Conservation (phyloP, 2,888 invertebrate genomes). For the Drosophila putrida region DNA sequence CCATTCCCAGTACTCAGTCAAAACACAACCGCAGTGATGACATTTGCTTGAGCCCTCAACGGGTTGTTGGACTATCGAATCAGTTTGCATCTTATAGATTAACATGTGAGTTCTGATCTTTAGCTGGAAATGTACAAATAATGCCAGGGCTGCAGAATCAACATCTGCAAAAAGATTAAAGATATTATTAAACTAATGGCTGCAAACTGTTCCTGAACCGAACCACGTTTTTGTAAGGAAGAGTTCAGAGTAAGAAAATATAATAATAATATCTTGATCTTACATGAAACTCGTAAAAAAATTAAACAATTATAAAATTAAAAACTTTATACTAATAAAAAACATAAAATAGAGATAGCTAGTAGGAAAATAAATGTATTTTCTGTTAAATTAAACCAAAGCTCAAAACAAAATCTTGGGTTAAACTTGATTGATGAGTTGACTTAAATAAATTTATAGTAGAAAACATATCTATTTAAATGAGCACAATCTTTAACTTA, state of each 20-base stretch:
- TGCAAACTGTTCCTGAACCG: no score
- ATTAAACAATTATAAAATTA: neutral
- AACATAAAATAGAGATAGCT: no score
- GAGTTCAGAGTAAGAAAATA: no score
- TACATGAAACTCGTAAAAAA: neutral
- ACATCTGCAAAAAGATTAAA: neutral
- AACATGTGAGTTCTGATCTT: slow-evolving; percentile 57
- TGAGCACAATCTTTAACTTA: neutral
- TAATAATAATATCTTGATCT: neutral
- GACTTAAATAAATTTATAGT: no score
- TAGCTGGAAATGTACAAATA: slow-evolving; percentile 60
- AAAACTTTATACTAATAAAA: neutral
- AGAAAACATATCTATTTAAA: neutral
- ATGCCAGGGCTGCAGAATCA: neutral
- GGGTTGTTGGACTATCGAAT: slow-evolving; percentile 42
- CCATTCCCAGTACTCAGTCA: slow-evolving; percentile 15
- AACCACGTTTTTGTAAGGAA: no score
- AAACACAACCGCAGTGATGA: slow-evolving; percentile 52
- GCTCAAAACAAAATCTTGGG: no score
- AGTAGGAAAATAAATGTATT: no score
- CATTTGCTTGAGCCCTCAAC: slow-evolving; percentile 53
- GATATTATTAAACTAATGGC: no score
- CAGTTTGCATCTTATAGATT: slow-evolving; percentile 13
- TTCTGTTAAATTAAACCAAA: no score
- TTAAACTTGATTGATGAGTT: no score